Conservation (phyloP, 1,140 invertebrate species). For the Papilio aristodemus region DNA sequence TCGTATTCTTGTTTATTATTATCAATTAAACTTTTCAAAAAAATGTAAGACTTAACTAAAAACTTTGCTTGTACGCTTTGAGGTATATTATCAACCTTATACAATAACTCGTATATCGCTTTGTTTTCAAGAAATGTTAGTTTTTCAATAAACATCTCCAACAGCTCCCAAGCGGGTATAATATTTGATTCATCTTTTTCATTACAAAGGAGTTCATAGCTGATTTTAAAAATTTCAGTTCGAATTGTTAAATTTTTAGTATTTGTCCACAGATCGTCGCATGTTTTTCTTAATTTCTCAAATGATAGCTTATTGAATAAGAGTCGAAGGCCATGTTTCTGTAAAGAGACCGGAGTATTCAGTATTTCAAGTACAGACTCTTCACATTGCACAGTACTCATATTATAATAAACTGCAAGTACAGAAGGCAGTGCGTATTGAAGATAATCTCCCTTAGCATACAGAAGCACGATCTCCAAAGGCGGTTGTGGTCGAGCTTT, state of each 20-base stretch:
- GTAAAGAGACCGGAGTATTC: conserved; percentile 56
- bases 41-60: conserved; percentile 51
- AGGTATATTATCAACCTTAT: conserved; percentile 46
- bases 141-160: conserved; percentile 56
- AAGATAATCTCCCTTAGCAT: conserved; percentile 62
- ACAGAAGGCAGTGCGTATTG: conserved; percentile 56
- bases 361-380: conserved; percentile 51
- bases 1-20: conserved; percentile 39
- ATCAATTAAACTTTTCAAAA: conserved; percentile 44
- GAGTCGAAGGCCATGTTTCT: conserved; percentile 62
- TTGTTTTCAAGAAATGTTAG: conserved; percentile 55
- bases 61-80: conserved; percentile 43
- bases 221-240: conserved; percentile 55
- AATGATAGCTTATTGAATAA: conserved; percentile 51
- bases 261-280: conserved; percentile 50
- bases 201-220: conserved; percentile 51
- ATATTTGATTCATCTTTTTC: conserved; percentile 49
- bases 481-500: conserved; percentile 52
- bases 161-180: conserved; percentile 45
- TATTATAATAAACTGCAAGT: conserved; percentile 59
- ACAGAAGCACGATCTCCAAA: conserved; percentile 49
- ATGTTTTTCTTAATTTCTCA: conserved; percentile 45
- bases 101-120: conserved; percentile 50
- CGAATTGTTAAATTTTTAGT: conserved; percentile 58
- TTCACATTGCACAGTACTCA: conserved; percentile 40